phyloP scores from a whole-genome alignment of 2,797 vertebrate genomes.

The Crax fasciolata region DNA sequence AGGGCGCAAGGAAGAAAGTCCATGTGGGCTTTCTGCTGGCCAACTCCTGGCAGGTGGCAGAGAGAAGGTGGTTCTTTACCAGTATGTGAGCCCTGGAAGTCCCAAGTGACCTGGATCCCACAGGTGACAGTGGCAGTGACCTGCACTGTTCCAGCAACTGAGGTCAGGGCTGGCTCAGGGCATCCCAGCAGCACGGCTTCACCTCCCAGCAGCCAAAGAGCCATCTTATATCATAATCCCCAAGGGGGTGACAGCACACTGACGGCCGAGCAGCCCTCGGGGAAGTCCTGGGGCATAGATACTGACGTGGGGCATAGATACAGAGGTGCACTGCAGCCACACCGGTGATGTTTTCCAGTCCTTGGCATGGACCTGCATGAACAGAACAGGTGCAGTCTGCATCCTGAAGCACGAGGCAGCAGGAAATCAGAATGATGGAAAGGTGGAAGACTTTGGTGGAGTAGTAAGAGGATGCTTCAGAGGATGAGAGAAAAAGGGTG shows the following conservation, averaged over 20 bases:
- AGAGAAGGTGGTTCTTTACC: not conserved
- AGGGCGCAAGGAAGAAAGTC: not conserved
- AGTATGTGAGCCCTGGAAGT: not conserved
- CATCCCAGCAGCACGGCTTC: not conserved
- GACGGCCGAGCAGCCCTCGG: not conserved
- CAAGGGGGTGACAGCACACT: not conserved
- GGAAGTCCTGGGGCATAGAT: not conserved
- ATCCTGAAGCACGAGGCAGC: not conserved
- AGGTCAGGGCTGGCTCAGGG: not conserved
- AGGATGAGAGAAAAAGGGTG: not conserved
- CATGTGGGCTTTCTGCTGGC: not conserved
- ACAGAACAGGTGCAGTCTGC: not conserved
- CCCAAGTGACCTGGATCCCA: fast-evolving
- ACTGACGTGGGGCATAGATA: not conserved
- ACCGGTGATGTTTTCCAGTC: fast-evolving
- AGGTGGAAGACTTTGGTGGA: not conserved
- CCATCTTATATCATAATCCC: not conserved
- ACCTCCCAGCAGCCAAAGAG: not conserved
- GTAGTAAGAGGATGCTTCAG: not conserved
- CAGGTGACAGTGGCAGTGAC: not conserved
- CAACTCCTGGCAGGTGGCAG: not conserved
- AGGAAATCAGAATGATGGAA: not conserved
- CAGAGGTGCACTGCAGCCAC: not conserved
- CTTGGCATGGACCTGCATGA: fast-evolving
- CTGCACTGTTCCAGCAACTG: not conserved